phyloP scores from a whole-genome alignment of 2,113 vertebrate genomes.

The Malurus alboscapulatus region DNA sequence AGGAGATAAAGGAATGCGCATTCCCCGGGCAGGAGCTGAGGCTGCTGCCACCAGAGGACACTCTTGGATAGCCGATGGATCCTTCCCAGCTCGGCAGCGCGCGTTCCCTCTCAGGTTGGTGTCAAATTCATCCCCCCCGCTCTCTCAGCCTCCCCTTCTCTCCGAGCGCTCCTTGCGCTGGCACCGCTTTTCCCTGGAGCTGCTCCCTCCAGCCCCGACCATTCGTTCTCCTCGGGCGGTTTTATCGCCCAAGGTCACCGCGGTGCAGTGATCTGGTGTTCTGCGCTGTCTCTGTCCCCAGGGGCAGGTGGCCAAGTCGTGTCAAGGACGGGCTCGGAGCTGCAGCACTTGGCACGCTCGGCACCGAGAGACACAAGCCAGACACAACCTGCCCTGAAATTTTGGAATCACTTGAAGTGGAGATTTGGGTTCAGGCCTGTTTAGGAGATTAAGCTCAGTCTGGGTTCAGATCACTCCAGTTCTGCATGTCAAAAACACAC shows the following conservation, averaged over 20 bases:
- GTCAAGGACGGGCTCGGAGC: neutral
- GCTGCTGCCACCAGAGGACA: slow-evolving; percentile 28
- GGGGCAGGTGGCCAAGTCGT: neutral
- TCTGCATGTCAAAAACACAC: neutral
- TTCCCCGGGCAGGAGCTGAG: neutral
- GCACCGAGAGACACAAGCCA: neutral
- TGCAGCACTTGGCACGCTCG: neutral
- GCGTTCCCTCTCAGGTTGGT: neutral
- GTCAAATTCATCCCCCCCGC: accelerated
- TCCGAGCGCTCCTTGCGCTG: neutral
- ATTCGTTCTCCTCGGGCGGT: neutral
- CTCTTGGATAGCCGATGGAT: slow-evolving; percentile 33
- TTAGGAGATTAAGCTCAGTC: slow-evolving; percentile 17
- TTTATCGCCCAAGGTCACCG: neutral
- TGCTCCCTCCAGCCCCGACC: neutral
- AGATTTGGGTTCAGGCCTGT: neutral
- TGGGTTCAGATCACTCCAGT: neutral
- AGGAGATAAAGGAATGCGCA: neutral
- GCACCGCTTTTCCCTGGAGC: neutral
- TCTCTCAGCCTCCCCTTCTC: neutral
- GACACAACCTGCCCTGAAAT: neutral
- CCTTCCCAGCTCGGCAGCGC: accelerated
- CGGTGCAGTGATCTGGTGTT: neutral
- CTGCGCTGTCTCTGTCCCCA: neutral
- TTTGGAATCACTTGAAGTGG: neutral